These are phyloP conservation scores for Jaculus jaculus DNA, from an alignment of 2,113 vertebrate genomes.

Conservation along the genomic window DNA sequence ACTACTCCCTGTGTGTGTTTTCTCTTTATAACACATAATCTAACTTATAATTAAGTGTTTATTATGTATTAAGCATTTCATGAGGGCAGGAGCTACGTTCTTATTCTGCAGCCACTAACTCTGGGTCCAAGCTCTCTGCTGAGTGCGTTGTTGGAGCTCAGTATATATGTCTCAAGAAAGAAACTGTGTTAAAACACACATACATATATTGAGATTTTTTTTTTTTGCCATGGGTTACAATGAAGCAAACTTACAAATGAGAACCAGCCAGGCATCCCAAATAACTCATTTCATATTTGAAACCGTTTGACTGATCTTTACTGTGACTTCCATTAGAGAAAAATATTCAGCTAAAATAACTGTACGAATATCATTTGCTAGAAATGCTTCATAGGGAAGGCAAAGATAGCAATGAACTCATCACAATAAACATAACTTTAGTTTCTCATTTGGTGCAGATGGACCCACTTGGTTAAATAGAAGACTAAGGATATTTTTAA, in stretches of 20 bases:
- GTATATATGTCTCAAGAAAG: conserved; percentile 3
- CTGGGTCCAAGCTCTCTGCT: not conserved
- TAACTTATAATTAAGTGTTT: not conserved
- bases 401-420: not conserved
- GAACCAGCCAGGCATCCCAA: not conserved
- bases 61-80: not conserved
- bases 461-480: not conserved
- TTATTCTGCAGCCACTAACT: not conserved
- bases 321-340: conserved; percentile 13
- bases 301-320: not conserved
- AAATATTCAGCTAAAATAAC: conserved; percentile 31
- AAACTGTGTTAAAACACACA: not conserved
- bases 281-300: conserved; percentile 10
- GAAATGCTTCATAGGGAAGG: not conserved
- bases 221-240: conserved; percentile 1
- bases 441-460: not conserved
- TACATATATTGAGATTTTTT: not conserved
- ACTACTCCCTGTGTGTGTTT: not conserved
- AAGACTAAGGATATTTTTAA: not conserved
- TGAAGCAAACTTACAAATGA: conserved; percentile 11
- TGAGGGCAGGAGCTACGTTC: not conserved
- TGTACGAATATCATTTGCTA: not conserved
- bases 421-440: conserved; percentile 4
- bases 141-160: not conserved
- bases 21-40: not conserved